phyloP scores from a whole-genome alignment of 2,113 vertebrate species.

The Leptobrachium leishanense region DNA sequence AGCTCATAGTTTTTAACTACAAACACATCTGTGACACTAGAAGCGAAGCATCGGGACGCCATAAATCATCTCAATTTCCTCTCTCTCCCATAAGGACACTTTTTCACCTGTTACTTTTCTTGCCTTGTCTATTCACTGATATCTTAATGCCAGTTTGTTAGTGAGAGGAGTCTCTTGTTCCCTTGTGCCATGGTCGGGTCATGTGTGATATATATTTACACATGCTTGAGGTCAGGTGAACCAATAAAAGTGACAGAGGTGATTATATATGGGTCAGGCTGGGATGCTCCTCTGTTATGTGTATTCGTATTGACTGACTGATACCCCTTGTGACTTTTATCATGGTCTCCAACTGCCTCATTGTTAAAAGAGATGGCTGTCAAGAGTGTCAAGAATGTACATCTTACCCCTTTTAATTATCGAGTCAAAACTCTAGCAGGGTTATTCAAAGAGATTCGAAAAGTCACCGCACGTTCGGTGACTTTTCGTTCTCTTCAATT shows the following conservation, averaged over 20 bases:
- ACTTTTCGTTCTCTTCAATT: too few species aligned
- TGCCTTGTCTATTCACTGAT: background rate
- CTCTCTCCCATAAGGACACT: background rate
- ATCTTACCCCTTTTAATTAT: too few species aligned
- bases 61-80: constrained; percentile 19
- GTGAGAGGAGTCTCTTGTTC: background rate
- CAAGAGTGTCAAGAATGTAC: too few species aligned
- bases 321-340: too few species aligned
- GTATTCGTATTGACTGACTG: too few species aligned
- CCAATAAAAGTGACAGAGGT: background rate
- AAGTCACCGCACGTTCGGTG: too few species aligned
- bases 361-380: too few species aligned
- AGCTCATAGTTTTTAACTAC: constrained; percentile 8
- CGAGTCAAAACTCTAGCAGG: too few species aligned
- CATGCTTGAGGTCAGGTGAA: background rate
- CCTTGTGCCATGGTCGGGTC: background rate
- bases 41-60: background rate
- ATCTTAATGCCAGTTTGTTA: background rate
- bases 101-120: background rate
- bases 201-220: background rate
- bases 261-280: background rate
- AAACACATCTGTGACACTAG: constrained; percentile 32
- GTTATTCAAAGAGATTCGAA: too few species aligned
- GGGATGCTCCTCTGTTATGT: background rate
- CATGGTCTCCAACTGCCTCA: too few species aligned